A percentile compares a stretch with the other conserved stretches of the same genome.
These are phyloP conservation scores for Hydractinia echinata DNA, from an alignment of 30 jellyfish, hydroid and myxozoan species.

Conservation along the genomic window DNA sequence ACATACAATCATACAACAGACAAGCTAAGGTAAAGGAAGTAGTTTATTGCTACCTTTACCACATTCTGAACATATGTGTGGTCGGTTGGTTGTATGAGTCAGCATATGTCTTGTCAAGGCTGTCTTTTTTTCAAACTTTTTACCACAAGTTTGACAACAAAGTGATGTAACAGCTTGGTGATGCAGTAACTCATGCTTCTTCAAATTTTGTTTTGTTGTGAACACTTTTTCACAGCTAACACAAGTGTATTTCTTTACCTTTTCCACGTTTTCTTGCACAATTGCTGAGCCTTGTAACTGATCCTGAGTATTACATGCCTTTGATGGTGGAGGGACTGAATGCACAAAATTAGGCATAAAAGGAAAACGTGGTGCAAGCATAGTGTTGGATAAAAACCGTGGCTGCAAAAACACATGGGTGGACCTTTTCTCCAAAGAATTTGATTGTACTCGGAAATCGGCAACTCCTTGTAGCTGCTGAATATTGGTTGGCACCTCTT, in stretches of 20 bases:
- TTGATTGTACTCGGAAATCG: not conserved
- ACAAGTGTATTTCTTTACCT: conserved; percentile 13
- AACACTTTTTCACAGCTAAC: conserved; percentile 16
- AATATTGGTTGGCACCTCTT: conserved; percentile 13
- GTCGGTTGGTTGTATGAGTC: conserved; percentile 21
- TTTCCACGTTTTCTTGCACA: conserved; percentile 10
- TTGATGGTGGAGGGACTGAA: not conserved
- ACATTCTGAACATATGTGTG: conserved; percentile 35
- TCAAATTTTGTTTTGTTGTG: conserved; percentile 8
- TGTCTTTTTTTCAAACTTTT: conserved; percentile 24
- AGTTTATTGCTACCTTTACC: conserved; percentile 33
- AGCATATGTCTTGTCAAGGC: conserved; percentile 41
- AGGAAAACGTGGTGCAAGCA: conserved; percentile 12
- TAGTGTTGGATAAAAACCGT: conserved; percentile 16
- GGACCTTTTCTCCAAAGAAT: not conserved
- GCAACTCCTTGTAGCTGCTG: conserved; percentile 2
- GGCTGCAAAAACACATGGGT: conserved; percentile 22
- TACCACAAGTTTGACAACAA: conserved; percentile 32
- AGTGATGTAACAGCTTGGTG: conserved; percentile 11
- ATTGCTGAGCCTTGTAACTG: not conserved
- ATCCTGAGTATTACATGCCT: not conserved
- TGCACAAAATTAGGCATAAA: conserved; percentile 20
- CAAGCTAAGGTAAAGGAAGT: not conserved
- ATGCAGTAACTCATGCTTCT: conserved; percentile 10
- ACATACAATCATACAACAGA: not conserved